Percentiles rank a stretch among this genome's conserved stretches.
phyloP scores from a whole-genome alignment of 2,113 vertebrate genomes.

The Chitala chitala region DNA sequence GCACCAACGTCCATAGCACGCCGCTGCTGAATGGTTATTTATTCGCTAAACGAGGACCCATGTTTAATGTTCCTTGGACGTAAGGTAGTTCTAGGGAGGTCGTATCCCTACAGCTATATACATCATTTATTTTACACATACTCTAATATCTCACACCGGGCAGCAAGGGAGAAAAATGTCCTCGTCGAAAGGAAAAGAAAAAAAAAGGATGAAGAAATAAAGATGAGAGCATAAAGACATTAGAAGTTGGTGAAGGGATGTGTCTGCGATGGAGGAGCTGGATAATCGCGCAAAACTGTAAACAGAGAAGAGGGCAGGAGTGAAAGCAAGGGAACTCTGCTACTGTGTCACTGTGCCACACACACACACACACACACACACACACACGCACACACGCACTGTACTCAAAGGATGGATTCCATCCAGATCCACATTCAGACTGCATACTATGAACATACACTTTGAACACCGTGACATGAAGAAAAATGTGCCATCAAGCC shows the following conservation, averaged over 20 bases:
- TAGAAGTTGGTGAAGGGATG: constrained; percentile 59
- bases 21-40: constrained; percentile 97
- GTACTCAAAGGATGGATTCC: not conserved
- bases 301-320: not conserved
- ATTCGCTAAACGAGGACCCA: constrained; percentile 99
- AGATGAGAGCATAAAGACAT: constrained; percentile 31
- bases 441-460: too few species aligned
- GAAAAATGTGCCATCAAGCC: not conserved
- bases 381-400: too few species aligned
- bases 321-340: not conserved
- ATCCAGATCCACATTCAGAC: not conserved
- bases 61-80: constrained; percentile 99
- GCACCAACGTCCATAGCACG: constrained; percentile 90
- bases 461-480: too few species aligned
- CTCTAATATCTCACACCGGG: constrained; percentile 95
- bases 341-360: too few species aligned
- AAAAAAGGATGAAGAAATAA: constrained; percentile 34
- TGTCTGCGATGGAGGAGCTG: constrained; percentile 28
- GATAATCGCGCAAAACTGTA: not conserved
- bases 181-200: constrained; percentile 55
- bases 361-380: too few species aligned
- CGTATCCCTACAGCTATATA: constrained; percentile 95
- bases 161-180: constrained; percentile 76
- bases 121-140: constrained; percentile 99
- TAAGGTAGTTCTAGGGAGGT: constrained; percentile 94